Evolutionary conservation across 1,140 invertebrate species (phyloP).

Genomic region (Penaeus chinensis): DNA sequence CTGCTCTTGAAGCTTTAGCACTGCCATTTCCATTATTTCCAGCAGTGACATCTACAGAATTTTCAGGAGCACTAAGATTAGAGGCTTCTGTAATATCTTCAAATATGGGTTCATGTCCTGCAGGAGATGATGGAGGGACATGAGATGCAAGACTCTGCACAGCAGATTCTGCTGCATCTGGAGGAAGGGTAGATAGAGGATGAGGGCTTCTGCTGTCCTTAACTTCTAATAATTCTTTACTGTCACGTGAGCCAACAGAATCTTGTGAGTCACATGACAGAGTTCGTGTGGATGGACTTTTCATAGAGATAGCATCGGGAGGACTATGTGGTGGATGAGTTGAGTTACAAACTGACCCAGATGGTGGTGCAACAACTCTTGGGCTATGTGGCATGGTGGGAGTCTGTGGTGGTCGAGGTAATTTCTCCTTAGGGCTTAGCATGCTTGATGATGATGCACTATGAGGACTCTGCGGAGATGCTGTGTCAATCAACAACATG

Average conservation of each 20-base stretch:
- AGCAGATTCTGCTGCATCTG: constrained; percentile 57
- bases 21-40: constrained; percentile 60
- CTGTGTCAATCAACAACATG: constrained; percentile 32
- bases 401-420: constrained; percentile 9
- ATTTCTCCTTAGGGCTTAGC: constrained; percentile 47
- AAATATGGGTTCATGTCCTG: constrained; percentile 44
- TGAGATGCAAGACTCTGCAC: constrained; percentile 51
- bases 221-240: constrained; percentile 31
- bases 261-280: constrained; percentile 31
- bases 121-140: constrained; percentile 34
- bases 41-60: constrained; percentile 61
- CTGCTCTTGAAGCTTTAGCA: constrained; percentile 75
- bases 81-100: constrained; percentile 51
- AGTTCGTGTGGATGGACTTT: constrained; percentile 39
- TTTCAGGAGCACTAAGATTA: constrained; percentile 51
- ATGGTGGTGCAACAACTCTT: constrained; percentile 1
- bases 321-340: constrained; percentile 36
- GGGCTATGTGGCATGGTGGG: constrained; percentile 32
- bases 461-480: constrained; percentile 37
- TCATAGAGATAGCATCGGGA: constrained; percentile 30
- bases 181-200: constrained; percentile 34
- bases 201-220: constrained; percentile 46
- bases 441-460: constrained; percentile 24
- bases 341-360: constrained; percentile 8
- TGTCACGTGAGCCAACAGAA: constrained; percentile 44